Evolutionary conservation across 2,113 vertebrate species (phyloP).

Genomic region (Daphoenositta chrysoptera): DNA sequence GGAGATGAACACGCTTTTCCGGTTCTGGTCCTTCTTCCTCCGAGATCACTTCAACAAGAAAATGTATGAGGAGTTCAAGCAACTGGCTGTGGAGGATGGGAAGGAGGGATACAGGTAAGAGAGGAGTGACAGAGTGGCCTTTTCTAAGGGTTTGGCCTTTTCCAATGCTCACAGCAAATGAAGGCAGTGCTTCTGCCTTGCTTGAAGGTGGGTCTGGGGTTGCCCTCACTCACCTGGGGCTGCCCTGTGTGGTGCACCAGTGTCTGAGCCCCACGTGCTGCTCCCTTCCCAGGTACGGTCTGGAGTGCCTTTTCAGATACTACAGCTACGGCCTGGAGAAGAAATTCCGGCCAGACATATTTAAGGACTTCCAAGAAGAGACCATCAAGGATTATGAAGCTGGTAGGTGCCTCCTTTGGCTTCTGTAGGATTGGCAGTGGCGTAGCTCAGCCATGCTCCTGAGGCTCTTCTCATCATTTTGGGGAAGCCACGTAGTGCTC

Average conservation of each 20-base stretch:
- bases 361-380: slow-evolving; percentile 98
- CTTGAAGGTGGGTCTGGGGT: not conserved
- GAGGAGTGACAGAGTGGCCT: not conserved
- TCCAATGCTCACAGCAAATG: not conserved
- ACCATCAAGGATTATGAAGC: slow-evolving; percentile 95
- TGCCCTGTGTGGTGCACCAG: not conserved
- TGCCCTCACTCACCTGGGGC: not conserved
- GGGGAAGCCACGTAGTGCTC: rapidly evolving
- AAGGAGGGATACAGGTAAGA: slow-evolving; percentile 95
- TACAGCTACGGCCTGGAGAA: slow-evolving; percentile 97
- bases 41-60: slow-evolving; percentile 99
- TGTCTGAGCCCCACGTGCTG: not conserved
- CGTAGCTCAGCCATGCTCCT: not conserved
- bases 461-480: not conserved
- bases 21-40: slow-evolving; percentile 99
- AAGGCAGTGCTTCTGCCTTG: not conserved
- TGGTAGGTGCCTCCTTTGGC: slow-evolving; percentile 68
- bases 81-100: slow-evolving; percentile 93
- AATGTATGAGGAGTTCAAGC: slow-evolving; percentile 98
- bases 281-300: slow-evolving; percentile 83
- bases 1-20: slow-evolving; percentile 99
- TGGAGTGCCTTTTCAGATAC: slow-evolving; percentile 99
- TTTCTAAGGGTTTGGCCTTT: not conserved
- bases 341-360: slow-evolving; percentile 96
- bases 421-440: not conserved